Evolutionary conservation across 2,888 invertebrate genomes (phyloP).

Genomic region (Chymomyza caudatula): DNA sequence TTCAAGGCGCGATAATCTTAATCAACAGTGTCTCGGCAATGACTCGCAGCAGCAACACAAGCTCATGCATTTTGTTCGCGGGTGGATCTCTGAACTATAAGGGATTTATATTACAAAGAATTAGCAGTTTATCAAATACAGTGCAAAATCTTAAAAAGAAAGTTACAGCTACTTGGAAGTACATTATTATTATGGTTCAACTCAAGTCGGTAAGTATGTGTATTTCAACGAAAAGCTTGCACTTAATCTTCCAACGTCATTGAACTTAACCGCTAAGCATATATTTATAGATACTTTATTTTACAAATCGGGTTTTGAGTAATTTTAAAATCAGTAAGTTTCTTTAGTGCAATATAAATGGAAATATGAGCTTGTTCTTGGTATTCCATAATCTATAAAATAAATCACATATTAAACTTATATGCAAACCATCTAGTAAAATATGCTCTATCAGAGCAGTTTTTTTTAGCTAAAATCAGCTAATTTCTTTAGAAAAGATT

Average conservation of each 20-base stretch:
- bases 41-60: background rate
- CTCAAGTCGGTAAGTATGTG: background rate
- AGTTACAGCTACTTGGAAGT: background rate
- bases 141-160: background rate
- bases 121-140: background rate
- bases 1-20: constrained; percentile 72
- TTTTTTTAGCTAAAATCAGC: too few relatives aligned
- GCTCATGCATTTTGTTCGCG: background rate
- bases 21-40: constrained; percentile 29
- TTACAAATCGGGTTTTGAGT: too few relatives aligned
- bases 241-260: background rate
- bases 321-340: too few relatives aligned
- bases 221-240: background rate
- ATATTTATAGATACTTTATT: background rate
- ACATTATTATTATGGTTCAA: background rate
- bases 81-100: background rate
- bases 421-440: too few relatives aligned
- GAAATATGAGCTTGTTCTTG: too few relatives aligned
- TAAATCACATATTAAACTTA: too few relatives aligned
- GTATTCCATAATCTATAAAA: too few relatives aligned
- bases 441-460: too few relatives aligned
- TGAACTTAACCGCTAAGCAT: background rate
- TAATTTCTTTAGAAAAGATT: too few relatives aligned
- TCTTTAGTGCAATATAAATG: too few relatives aligned
- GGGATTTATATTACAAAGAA: background rate